phyloP scores from a whole-genome alignment of 1,140 invertebrate genomes.

The Adelges cooleyi region DNA sequence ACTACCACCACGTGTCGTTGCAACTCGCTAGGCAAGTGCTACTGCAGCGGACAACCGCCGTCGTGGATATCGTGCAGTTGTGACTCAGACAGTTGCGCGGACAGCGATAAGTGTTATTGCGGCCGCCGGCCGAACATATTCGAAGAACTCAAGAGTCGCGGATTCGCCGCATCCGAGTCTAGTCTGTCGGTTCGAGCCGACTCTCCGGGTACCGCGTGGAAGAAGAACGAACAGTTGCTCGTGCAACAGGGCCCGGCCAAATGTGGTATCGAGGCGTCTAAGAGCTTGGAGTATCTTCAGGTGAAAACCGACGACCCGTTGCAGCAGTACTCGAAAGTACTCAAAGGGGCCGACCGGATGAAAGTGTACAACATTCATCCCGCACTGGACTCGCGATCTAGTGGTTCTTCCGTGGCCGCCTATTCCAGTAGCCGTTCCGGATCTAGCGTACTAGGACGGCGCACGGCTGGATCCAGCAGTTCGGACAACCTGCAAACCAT shows the following conservation, averaged over 20 bases:
- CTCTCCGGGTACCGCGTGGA: slow-evolving; percentile 34
- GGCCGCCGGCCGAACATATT: slow-evolving; percentile 32
- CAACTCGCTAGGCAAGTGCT: slow-evolving; percentile 75
- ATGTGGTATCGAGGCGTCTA: slow-evolving; percentile 21
- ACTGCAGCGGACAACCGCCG: slow-evolving; percentile 44
- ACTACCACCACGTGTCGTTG: slow-evolving; percentile 71
- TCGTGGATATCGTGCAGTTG: slow-evolving; percentile 25
- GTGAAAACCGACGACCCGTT: not conserved
- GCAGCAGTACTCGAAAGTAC: not conserved
- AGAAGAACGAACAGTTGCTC: slow-evolving; percentile 34
- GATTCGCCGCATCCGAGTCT: slow-evolving; percentile 43
- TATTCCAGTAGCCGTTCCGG: too few species aligned
- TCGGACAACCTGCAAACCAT: slow-evolving; percentile 12
- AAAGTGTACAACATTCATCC: too few species aligned
- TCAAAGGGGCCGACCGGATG: not conserved
- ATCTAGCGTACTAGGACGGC: not conserved
- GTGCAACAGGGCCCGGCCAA: not conserved
- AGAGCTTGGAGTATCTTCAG: slow-evolving; percentile 30
- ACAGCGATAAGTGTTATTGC: slow-evolving; percentile 34
- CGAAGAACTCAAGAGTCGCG: slow-evolving; percentile 43
- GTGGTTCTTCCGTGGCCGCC: not conserved
- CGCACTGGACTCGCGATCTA: not conserved
- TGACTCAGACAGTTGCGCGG: slow-evolving; percentile 6
- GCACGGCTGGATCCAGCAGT: not conserved
- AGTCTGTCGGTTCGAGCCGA: slow-evolving; percentile 37